These are phyloP conservation scores for Aphelocoma californica DNA, from an alignment of 2,797 vertebrate genomes.

Conservation along the genomic window DNA sequence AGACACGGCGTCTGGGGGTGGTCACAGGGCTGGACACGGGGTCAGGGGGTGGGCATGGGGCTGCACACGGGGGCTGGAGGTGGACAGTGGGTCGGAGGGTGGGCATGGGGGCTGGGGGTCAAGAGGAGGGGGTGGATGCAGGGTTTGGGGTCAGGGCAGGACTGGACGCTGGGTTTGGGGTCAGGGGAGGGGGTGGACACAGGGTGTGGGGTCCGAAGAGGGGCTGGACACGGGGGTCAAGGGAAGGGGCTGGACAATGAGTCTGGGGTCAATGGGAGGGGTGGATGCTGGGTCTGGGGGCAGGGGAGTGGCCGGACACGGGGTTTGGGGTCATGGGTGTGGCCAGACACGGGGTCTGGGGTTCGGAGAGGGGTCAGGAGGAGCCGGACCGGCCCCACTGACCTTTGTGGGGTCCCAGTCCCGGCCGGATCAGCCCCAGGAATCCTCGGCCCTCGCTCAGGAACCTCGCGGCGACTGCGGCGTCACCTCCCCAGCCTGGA, in stretches of 20 bases:
- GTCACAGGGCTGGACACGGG: not conserved
- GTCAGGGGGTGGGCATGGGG: no score
- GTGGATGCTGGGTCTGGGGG: not conserved
- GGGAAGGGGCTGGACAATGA: no score
- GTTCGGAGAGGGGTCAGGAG: not conserved
- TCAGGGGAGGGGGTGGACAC: no score
- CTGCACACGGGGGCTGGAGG: not conserved
- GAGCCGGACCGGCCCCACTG: not conserved
- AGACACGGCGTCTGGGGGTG: not conserved
- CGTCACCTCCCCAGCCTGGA: not conserved
- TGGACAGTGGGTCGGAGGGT: not conserved
- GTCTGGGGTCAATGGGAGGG: no score
- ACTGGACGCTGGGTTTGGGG: no score
- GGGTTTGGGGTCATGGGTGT: no score
- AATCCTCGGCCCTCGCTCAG: not conserved
- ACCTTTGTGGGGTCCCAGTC: not conserved
- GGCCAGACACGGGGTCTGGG: not conserved
- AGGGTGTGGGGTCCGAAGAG: no score
- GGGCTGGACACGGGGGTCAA: not conserved
- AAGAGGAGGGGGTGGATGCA: no score
- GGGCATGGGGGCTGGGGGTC: not conserved
- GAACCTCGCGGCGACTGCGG: not conserved
- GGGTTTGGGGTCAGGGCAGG: no score
- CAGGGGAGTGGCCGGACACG: not conserved
- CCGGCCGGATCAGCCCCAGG: not conserved